These are phyloP conservation scores for Zaprionus lachaisei DNA, from an alignment of 1,140 invertebrate genomes.

Conservation along the genomic window DNA sequence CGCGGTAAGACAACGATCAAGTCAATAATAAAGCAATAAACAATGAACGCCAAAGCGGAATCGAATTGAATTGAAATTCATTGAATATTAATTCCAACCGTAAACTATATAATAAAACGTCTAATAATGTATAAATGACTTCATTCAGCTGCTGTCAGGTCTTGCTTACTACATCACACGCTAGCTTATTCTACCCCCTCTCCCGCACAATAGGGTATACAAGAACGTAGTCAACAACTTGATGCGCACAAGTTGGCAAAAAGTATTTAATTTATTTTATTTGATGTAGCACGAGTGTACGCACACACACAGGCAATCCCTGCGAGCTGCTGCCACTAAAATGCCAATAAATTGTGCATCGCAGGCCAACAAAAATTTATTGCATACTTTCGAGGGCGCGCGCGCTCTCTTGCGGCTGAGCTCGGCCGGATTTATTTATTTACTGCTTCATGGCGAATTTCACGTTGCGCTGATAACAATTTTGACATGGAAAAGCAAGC, in stretches of 20 bases:
- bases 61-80: too few species aligned
- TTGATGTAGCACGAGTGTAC: slow-evolving; percentile 37
- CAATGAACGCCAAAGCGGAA: too few species aligned
- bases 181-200: neutral
- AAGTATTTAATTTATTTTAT: slow-evolving; percentile 78
- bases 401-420: neutral
- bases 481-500: slow-evolving; percentile 61
- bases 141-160: neutral
- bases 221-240: neutral
- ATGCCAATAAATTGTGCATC: slow-evolving; percentile 77
- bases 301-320: slow-evolving; percentile 23
- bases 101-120: neutral
- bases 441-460: slow-evolving; percentile 70
- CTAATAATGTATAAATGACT: too few species aligned
- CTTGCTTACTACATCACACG: neutral
- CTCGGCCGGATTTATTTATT: slow-evolving; percentile 64
- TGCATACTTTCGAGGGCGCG: slow-evolving; percentile 62
- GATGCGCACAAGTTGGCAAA: slow-evolving; percentile 36
- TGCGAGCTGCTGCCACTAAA: slow-evolving; percentile 62
- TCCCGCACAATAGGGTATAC: neutral
- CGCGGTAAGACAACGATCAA: too few species aligned
- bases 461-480: slow-evolving; percentile 70
- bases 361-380: slow-evolving; percentile 65
- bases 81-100: neutral
- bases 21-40: too few species aligned